A percentile compares a stretch with the other conserved stretches of the same genome.
These are phyloP conservation scores for Barbus barbus DNA, from an alignment of 2,113 vertebrate species.

Conservation along the genomic window DNA sequence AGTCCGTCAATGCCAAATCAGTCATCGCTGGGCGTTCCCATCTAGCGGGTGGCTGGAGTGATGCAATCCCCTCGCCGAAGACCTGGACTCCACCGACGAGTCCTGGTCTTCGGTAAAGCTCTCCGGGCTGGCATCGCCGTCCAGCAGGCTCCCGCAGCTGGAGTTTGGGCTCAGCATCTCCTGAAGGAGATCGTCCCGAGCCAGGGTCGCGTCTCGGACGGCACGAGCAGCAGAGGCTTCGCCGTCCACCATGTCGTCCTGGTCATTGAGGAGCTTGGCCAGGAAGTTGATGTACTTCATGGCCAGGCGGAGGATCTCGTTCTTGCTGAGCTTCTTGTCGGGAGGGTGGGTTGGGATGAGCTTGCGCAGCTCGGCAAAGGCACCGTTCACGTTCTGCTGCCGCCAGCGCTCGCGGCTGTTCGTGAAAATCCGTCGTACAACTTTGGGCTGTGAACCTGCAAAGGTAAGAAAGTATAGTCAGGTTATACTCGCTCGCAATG, in stretches of 20 bases:
- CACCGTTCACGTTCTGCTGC: slow-evolving; percentile 87
- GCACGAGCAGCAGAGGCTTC: slow-evolving; percentile 72
- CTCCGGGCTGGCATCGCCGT: slow-evolving; percentile 83
- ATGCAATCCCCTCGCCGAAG: slow-evolving; percentile 70
- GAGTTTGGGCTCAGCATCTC: slow-evolving; percentile 86
- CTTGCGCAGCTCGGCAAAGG: slow-evolving; percentile 84
- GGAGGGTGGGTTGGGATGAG: slow-evolving; percentile 85
- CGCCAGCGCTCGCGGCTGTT: slow-evolving; percentile 87
- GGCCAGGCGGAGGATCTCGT: slow-evolving; percentile 85
- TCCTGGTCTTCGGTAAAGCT: slow-evolving; percentile 85
- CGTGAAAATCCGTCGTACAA: slow-evolving; percentile 85
- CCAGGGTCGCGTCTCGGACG: slow-evolving; percentile 75
- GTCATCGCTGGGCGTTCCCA: slow-evolving; percentile 80
- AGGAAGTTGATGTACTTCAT: slow-evolving; percentile 93
- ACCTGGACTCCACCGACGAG: slow-evolving; percentile 73
- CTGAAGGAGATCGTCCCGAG: slow-evolving; percentile 83
- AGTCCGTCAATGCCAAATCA: slow-evolving; percentile 19
- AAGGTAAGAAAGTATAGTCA: not conserved
- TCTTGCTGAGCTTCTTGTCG: slow-evolving; percentile 89
- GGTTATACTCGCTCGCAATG: not conserved
- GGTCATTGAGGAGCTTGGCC: slow-evolving; percentile 84
- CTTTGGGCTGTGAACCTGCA: slow-evolving; percentile 82
- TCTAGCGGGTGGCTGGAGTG: slow-evolving; percentile 78
- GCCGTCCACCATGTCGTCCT: slow-evolving; percentile 77
- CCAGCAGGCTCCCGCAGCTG: slow-evolving; percentile 85